These are phyloP conservation scores for Microplitis manilae DNA, from an alignment of 2,888 invertebrate species.

Conservation along the genomic window DNA sequence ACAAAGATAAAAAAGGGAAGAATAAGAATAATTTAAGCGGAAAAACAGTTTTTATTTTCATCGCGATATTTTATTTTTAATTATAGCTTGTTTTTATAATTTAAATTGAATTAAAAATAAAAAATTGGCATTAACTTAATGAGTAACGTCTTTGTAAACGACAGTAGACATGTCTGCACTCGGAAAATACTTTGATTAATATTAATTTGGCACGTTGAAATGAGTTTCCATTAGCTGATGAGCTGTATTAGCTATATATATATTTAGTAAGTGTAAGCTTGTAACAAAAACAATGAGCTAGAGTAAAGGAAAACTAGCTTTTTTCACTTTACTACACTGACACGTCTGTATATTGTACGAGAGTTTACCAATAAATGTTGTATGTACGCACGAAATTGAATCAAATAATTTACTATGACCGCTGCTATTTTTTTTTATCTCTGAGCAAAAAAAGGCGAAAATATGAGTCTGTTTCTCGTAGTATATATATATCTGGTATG, in stretches of 20 bases:
- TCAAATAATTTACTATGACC: conserved; percentile 47
- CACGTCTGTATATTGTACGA: neutral
- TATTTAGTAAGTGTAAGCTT: neutral
- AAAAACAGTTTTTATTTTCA: too few relatives aligned
- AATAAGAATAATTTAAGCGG: too few relatives aligned
- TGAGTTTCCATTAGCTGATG: conserved; percentile 63
- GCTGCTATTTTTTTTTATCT: conserved; percentile 10
- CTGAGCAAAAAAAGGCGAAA: conserved; percentile 9
- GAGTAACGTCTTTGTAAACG: neutral
- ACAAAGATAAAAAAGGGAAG: too few relatives aligned
- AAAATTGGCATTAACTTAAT: neutral
- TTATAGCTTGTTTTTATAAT: too few relatives aligned
- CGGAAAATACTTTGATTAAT: conserved; percentile 56
- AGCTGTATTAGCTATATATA: conserved; percentile 39
- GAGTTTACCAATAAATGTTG: conserved; percentile 32
- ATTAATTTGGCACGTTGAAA: conserved; percentile 55
- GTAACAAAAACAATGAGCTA: conserved; percentile 17
- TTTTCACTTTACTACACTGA: neutral
- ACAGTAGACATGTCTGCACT: neutral
- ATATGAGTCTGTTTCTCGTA: conserved; percentile 2
- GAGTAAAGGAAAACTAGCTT: conserved; percentile 16
- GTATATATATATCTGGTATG: too few relatives aligned
- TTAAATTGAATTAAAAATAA: neutral
- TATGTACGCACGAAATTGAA: conserved; percentile 44
- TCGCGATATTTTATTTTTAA: too few relatives aligned